Base-by-base conservation (phyloP, 1,140 invertebrate genomes). In the Leptoteleia sp. region DNA sequence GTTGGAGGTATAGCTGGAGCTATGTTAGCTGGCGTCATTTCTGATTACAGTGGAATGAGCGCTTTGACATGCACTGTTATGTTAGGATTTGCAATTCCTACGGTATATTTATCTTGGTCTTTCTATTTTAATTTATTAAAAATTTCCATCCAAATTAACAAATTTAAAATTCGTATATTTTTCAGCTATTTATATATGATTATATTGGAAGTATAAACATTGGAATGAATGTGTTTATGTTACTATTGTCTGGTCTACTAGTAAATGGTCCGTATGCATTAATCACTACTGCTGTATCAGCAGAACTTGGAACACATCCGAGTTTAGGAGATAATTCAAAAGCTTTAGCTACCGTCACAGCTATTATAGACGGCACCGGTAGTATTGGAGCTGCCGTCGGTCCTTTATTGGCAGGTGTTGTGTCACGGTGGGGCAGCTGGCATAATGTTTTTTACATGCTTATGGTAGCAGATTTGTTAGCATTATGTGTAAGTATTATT, bases 341-440 rank as follows among this genome's bases (percentile, higher is more conserved):
- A 25, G 22, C 22, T 3, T 25, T 25, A 25, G 22, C 22, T 6
- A 25, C 22, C 6, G 22, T 25, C 3, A 25, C 22, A 3, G 84
- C 94, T 64, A 89, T 98, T 31, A 97, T 99, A 0, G 99, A 99
- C 89, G 97, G 97, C 1, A 97, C 97, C 1, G 99, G 99, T 88
- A 95, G 96, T 15, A 99, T 99, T 82, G 99, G 97, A 8, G 99
- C 98, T 4, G 96, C 97, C 0, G 97, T 99, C 40, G 97, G 97
- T 1, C 97, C 97, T 0, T 88, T 98, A 57, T 81, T 98, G 31
- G 96, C 97, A 1, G 97, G 96, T n/a, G 88, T 97, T 5, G 93
- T 98, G 7, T 92, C 92, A 0, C 84, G 81, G 15, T 89, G 88
- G 37, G 85, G 89, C 16, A 93, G 93, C 8, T 98, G 97, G 97